These are phyloP conservation scores for Ornithoptera alexandrae DNA, from an alignment of 2,888 invertebrate genomes.

Conservation along the genomic window DNA sequence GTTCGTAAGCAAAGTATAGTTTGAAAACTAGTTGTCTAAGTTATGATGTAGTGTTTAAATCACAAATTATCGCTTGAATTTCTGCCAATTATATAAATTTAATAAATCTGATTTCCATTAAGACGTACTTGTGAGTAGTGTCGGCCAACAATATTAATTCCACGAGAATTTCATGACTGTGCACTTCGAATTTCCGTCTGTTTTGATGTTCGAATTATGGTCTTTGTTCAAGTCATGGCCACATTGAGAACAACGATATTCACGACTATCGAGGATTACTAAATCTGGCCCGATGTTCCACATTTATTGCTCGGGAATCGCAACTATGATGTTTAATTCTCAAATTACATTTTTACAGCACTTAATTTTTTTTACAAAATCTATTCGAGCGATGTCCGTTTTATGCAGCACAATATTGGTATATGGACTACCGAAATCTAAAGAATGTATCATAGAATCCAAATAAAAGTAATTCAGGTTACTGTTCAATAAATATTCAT, in stretches of 20 bases:
- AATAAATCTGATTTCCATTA: conserved; percentile 17
- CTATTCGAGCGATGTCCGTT: too few species aligned
- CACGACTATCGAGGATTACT: background rate
- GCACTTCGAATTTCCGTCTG: conserved; percentile 15
- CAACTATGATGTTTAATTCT: background rate
- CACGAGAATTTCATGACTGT: conserved; percentile 19
- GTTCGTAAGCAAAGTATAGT: background rate
- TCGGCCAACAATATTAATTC: conserved; percentile 15
- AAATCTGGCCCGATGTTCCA: background rate
- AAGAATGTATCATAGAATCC: too few species aligned
- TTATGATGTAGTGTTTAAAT: conserved; percentile 7
- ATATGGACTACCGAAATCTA: too few species aligned
- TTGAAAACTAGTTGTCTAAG: background rate
- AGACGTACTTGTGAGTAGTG: conserved; percentile 12
- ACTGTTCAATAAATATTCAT: background rate
- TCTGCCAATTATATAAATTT: conserved; percentile 23
- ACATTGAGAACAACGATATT: conserved; percentile 7
- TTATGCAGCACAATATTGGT: too few species aligned
- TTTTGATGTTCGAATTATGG: conserved; percentile 19
- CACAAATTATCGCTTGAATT: conserved; percentile 8
- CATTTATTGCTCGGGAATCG: background rate
- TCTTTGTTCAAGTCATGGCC: conserved; percentile 21
- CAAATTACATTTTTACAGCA: too few species aligned
- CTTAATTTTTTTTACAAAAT: too few species aligned
- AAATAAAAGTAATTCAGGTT: background rate